Evolutionary conservation across 2,888 invertebrate genomes (phyloP), one percentile per base, ranked within the genome.

Genomic region (Dastarcus helophoroides): DNA sequence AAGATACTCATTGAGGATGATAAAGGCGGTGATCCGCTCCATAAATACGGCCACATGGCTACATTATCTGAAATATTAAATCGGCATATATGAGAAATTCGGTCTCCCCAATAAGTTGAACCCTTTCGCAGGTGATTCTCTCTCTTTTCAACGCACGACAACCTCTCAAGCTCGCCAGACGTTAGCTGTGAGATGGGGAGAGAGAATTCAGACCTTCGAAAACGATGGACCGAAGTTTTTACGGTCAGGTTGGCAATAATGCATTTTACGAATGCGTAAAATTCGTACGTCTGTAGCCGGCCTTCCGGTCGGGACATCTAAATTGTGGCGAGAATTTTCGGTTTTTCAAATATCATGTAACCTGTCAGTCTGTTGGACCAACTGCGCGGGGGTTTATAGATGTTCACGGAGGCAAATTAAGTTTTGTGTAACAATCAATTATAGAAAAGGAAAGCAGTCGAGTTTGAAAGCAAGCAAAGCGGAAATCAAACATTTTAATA

Each of bases 21-120:
- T 7, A 8, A 8, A 8, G 7, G 19, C 6, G 10, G 9, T 23
- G 8, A 6, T 7, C 24, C 36, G 32, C 32, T 33, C 26, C 29
- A 13, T 33, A 21, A 26, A 29, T 33, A 30, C 26, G 7, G 31
- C 22, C 19, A 26, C 16, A 22, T 26, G 15, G 21, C 32, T 29
- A 27, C 29, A 31, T 36, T 38, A 38, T 38, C 38, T 38, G 38
- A 38, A 38, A 38, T 38, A 38, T 38, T 38, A 38, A 38, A 38
- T 38, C 35, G 38, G 31, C 38, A 36, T 38, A 37, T 37, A 38
- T 38, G 38, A 38, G 38, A 33, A 36, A 38, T 38, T 32, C 37
- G 29, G 15, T n/a, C 7, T 12, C 24, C 24, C 24, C 24, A 10
- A 23, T 23, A 23, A 23, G 8, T 23, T 23, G 6, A 23, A 23